Conservation (phyloP, 2,888 invertebrate species). For the Stenotaenia linearis region DNA sequence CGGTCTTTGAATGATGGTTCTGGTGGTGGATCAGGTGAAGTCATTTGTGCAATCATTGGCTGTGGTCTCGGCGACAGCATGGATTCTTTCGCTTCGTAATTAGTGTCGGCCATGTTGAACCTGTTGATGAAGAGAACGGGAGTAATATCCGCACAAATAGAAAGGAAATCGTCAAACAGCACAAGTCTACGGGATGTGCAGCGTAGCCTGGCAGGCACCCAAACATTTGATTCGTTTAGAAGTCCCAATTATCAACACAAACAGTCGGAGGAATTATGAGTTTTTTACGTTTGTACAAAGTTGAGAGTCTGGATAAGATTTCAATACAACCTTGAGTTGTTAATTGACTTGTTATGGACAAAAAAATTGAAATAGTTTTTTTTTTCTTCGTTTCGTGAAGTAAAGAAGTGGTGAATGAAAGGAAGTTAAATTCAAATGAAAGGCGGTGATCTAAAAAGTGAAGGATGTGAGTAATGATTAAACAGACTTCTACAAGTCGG, state of each 20-base stretch:
- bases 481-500: neutral
- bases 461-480: constrained; percentile 7
- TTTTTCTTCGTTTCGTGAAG: no score
- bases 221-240: constrained; percentile 1
- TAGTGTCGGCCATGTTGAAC: neutral
- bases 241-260: constrained; percentile 8
- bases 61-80: neutral
- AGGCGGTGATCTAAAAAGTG: constrained; percentile 4
- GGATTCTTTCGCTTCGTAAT: neutral
- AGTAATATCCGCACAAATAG: neutral
- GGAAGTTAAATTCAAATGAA: constrained; percentile 12
- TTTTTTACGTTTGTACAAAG: neutral
- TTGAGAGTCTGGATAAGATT: neutral
- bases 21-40: neutral
- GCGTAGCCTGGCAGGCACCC: constrained; percentile 7
- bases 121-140: neutral
- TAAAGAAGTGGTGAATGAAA: neutral
- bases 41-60: neutral
- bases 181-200: constrained; percentile 7
- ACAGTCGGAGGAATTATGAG: neutral
- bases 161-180: neutral
- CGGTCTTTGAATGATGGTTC: neutral
- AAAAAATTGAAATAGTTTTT: neutral
- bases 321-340: no score
- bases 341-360: no score